Base-by-base conservation (phyloP, 2,113 vertebrate genomes). In the Phocoena sinus region DNA sequence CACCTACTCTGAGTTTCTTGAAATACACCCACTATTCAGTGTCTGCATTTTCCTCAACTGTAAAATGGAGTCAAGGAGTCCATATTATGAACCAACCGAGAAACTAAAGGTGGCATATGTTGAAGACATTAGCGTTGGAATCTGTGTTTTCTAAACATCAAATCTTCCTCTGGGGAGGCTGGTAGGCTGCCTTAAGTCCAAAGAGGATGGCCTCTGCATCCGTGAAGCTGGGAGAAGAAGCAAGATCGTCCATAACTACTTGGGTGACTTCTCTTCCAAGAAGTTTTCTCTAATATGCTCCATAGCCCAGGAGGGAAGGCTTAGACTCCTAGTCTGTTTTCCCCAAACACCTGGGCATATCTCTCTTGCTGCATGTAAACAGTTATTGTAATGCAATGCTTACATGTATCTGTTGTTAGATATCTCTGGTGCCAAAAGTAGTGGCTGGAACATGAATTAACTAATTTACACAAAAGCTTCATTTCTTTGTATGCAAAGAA, bases 401-500 rank as follows among this genome's bases (percentile, higher is more conserved):
- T 81, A 7, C 10, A 26, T 47, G 13, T 71, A 8, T 68, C 25
- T 53, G 8, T 76, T 20, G 0, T 25, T 73, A 88, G 13, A 84
- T 17, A 74, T n/a, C 3, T 70, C 50, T 63, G 4, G 9, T 58
- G 12, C 36, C 15, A 60, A 79, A 8, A 50, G 58, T 6, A 36
- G 10, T 38, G 21, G 33, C 41, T 80, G 36, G 9, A 94, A 60
- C 3, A 6, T 56, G 13, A 73, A 63, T 95, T 79, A 84, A 65
- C 33, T 53, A 28, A 81, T 68, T 80, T 56, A 68, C 1, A n/a
- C 2, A 10, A 80, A 41, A 88, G 33, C 5, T 65, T 90, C 76
- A 18, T 71, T 89, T 86, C 36, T 96, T 92, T 77, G 7, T 62
- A 71, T 76, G 25, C 50, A 23, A 92, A 95, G 62, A 95, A 95